Evolutionary conservation across 2,797 vertebrate species (phyloP).

Genomic region (Knipowitschia caucasica): DNA sequence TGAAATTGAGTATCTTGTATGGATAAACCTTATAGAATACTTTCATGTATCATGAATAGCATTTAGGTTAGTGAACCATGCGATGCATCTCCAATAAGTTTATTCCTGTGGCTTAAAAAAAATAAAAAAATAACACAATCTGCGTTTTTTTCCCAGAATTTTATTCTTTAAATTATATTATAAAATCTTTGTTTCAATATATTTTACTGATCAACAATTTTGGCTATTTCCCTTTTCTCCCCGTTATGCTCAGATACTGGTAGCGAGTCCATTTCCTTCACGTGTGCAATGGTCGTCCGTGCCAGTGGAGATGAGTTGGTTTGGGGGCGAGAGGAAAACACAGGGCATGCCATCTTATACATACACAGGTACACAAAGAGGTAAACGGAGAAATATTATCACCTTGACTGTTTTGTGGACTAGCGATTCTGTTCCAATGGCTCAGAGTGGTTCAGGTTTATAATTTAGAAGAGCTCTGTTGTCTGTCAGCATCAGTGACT

Average conservation of each 20-base stretch:
- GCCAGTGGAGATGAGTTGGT: constrained; percentile 37
- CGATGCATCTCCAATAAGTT: too few species aligned
- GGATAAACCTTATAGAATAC: too few species aligned
- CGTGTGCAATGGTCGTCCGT: constrained; percentile 65
- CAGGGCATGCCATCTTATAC: constrained; percentile 61
- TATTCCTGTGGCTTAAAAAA: too few species aligned
- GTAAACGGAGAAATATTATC: constrained; percentile 56
- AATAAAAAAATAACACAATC: constrained; percentile 6
- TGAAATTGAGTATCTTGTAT: too few species aligned
- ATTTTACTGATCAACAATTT: constrained; percentile 69
- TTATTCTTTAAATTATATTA: constrained; percentile 82
- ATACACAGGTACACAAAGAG: constrained; percentile 61
- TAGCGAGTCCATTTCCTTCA: constrained; percentile 54
- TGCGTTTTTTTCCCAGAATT: constrained; percentile 64
- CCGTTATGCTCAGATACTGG: constrained; percentile 50
- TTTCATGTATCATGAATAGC: too few species aligned
- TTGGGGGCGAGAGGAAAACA: constrained; percentile 17
- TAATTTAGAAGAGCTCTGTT: constrained; percentile 39
- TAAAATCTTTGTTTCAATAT: constrained; percentile 74
- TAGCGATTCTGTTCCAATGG: constrained; percentile 56
- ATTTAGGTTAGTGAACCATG: too few species aligned
- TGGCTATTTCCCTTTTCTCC: constrained; percentile 66
- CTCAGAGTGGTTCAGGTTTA: constrained; percentile 55
- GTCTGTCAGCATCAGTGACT: constrained; percentile 26
- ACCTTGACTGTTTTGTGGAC: constrained; percentile 48